A percentile compares a stretch with the other conserved stretches of the same genome.
These are phyloP conservation scores for Schizotus pectinicornis DNA, from an alignment of 2,888 invertebrate genomes.

Conservation along the genomic window DNA sequence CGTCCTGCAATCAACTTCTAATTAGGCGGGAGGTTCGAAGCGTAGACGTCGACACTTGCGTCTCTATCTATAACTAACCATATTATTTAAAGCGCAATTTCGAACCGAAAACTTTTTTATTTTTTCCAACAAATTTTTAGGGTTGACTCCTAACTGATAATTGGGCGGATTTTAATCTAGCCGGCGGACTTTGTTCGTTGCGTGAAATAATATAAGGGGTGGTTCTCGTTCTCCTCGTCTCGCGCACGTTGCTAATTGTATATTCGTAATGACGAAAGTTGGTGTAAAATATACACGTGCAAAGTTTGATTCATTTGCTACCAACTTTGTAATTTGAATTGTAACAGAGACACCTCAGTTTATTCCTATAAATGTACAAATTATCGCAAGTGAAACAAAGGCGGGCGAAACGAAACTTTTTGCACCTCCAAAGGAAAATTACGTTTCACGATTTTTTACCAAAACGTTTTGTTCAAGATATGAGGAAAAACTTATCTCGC, in stretches of 20 bases:
- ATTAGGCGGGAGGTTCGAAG: conserved; percentile 26
- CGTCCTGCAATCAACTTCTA: conserved; percentile 30
- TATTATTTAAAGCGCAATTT: no score
- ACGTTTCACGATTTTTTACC: no score
- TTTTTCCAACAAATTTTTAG: no score
- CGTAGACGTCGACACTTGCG: background rate
- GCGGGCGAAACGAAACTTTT: no score
- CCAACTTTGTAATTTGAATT: conserved; percentile 49
- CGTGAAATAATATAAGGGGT: conserved; percentile 34
- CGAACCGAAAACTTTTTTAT: conserved; percentile 51
- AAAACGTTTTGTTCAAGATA: no score
- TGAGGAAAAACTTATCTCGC: no score
- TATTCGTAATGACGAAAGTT: conserved; percentile 50
- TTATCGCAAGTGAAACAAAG: background rate
- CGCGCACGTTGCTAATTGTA: conserved; percentile 43
- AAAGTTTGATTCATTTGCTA: conserved; percentile 51
- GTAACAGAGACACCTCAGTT: conserved; percentile 47
- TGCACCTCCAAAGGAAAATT: no score
- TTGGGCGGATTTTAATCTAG: conserved; percentile 54
- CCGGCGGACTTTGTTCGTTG: conserved; percentile 46
- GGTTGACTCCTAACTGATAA: no score
- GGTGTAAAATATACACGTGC: conserved; percentile 49
- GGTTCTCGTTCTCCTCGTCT: conserved; percentile 44
- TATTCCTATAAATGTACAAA: conserved; percentile 42
- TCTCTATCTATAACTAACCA: no score